Base-by-base conservation (phyloP, 2,113 vertebrate genomes). In the Plecturocebus donacophilus region DNA sequence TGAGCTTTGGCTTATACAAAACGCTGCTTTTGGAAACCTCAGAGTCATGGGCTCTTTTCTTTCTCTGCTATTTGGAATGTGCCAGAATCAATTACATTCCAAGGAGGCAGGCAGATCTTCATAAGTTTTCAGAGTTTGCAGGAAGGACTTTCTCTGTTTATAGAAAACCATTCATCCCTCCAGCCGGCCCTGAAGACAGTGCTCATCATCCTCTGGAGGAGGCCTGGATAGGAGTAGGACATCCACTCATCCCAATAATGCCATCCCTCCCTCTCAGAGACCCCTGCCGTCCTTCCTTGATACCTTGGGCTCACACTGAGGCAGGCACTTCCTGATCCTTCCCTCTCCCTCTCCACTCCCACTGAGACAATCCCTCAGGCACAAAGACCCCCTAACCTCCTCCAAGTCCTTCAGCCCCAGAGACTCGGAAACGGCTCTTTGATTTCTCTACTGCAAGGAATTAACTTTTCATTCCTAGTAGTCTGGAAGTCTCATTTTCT, bases 361-460 rank as follows among this genome's bases (percentile, higher is more conserved):
- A 90, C 97, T 1, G 90, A 96, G 97, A 98, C 97, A 98, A 96
- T 98, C 96, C 96, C 92, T 58, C 56, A 40, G 96, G 96, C 92
- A 97, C 96, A 97, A 97, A 98, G 94, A 91, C 97, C 91, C 96
- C 95, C 96, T 94, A 88, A 94, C 96, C 95, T 94, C 95, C 88
- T 79, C 93, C 76, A 71, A 89, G 87, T 92, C 96, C 95, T 96
- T 88, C 25, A 4, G 32, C 73, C 93, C 52, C 0, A 75, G 91
- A 88, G 71, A 94, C 83, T 87, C 8, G 0, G 94, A 95, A 97
- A 94, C 81, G 6, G 40, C 42, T 32, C 97, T 98, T 97, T 98
- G 97, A 97, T 98, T 98, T 95, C 40, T 90, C 92, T 96, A 83
- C 95, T 97, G 91, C 93, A 92, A 95, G 95, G 84, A 97, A 98